A percentile compares a stretch with the other conserved stretches of the same genome.
Evolutionary conservation across 2,888 invertebrate genomes (phyloP).

Genomic region (Empis stercorea): DNA sequence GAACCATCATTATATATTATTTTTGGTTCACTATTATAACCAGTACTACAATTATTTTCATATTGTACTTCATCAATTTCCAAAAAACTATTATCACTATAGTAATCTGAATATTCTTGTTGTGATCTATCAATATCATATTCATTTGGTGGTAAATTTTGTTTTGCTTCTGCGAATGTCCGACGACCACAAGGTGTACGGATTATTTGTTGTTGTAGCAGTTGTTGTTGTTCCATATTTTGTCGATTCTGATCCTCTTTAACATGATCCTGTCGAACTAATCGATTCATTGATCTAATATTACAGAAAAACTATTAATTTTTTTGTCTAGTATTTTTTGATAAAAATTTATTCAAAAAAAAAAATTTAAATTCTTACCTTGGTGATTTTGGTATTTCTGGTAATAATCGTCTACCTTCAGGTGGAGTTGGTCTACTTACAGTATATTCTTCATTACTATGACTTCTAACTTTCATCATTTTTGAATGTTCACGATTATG

Average conservation of each 20-base stretch:
- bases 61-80: conserved; percentile 32
- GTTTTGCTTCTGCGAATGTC: conserved; percentile 33
- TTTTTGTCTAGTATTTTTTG: too few relatives aligned
- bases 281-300: conserved; percentile 27
- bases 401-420: conserved; percentile 28
- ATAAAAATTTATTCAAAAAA: too few relatives aligned
- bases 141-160: conserved; percentile 26
- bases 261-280: conserved; percentile 33
- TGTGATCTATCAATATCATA: conserved; percentile 23
- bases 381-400: conserved; percentile 30
- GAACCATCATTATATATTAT: conserved; percentile 29
- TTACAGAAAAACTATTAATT: not conserved
- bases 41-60: conserved; percentile 27
- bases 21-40: conserved; percentile 31
- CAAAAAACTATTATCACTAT: conserved; percentile 27
- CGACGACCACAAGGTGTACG: conserved; percentile 15
- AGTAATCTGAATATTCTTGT: conserved; percentile 26
- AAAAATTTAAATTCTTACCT: conserved; percentile 13
- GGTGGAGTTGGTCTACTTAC: conserved; percentile 21
- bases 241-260: conserved; percentile 22
- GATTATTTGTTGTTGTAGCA: conserved; percentile 13
- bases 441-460: conserved; percentile 35
- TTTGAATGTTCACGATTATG: conserved; percentile 31
- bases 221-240: conserved; percentile 8
- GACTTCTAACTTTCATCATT: conserved; percentile 36